phyloP scores from a whole-genome alignment of 2,888 invertebrate genomes.

The Epirrita christyi region DNA sequence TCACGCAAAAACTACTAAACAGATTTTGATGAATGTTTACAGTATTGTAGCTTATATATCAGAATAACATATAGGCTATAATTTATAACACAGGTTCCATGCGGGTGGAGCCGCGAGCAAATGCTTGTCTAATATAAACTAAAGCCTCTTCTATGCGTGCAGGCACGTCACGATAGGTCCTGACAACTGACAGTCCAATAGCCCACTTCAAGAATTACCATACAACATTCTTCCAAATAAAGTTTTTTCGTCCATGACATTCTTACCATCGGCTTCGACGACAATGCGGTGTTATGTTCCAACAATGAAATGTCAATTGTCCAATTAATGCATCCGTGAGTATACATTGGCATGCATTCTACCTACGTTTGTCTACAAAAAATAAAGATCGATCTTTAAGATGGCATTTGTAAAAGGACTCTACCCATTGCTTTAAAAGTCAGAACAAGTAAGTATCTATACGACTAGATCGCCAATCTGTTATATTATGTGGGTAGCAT shows the following conservation, averaged over 20 bases:
- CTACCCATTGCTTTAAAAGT: no score
- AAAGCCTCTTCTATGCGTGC: constrained; percentile 31
- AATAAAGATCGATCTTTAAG: not conserved
- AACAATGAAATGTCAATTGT: constrained; percentile 47
- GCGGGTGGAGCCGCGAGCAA: no score
- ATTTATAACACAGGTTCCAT: no score
- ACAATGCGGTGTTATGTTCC: constrained; percentile 16
- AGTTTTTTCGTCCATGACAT: constrained; percentile 43
- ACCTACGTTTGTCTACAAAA: not conserved
- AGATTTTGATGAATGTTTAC: no score
- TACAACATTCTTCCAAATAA: constrained; percentile 31
- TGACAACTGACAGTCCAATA: constrained; percentile 24
- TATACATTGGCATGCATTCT: constrained; percentile 5
- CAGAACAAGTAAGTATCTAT: no score
- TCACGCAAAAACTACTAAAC: no score
- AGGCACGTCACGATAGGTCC: constrained; percentile 27
- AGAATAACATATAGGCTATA: no score
- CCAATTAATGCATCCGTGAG: constrained; percentile 41
- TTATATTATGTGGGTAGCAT: no score
- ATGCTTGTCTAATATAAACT: no score
- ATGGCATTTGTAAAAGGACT: no score
- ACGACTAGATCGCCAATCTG: no score
- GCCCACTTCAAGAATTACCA: constrained; percentile 32
- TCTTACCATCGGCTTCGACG: constrained; percentile 33
- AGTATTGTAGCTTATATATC: no score